Evolutionary conservation across 2,113 vertebrate genomes (phyloP), one percentile per base, ranked within the genome.

Genomic region (Hyperopisus bebe): DNA sequence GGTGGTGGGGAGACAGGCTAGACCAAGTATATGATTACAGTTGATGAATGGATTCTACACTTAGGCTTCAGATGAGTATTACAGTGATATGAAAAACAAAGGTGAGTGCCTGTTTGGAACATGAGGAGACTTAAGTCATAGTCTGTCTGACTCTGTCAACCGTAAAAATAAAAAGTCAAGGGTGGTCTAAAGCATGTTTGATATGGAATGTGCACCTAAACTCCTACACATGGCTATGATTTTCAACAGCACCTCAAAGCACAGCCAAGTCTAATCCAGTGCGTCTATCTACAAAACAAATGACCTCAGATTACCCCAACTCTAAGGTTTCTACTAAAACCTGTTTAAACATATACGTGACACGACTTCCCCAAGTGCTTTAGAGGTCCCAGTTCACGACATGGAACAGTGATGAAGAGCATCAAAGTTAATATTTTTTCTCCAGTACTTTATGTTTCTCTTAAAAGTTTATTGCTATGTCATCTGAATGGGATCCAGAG

Each of bases 21-120:
- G 27, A 27, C 24, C 47, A 42, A 77, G 88, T 66, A 19, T 77
- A 88, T 39, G 39, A 80, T 89, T 86, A 89, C 80, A 85, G 53
- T 39, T 85, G 82, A 89, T 53, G 24, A 86, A 86, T 62, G 82
- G 24, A 47, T 86, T 85, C 85, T 47, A 47, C 53, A 86, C n/a
- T 62, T 55, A 44, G 35, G 46, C 19, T 58, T 42, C 42, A 39
- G 17, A 35, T 35, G 39, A 70, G 39, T 53, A 89, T 27, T 35
- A 86, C 24, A n/a, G n/a, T 5, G 47, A 86, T 24, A 62, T 48
- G 42, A 53, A 47, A 89, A 47, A 51, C 17, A 31, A 24, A 85
- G 53, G 24, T 48, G 53, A 51, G 35, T 55, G 27, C 21, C 44
- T 80, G 27, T 17, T 89, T 51, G 24, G 87, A 88, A 88, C 1